Evolutionary conservation across 2,797 vertebrate species (phyloP), one percentile per base, ranked within the genome.

Genomic region (Leuciscus waleckii): DNA sequence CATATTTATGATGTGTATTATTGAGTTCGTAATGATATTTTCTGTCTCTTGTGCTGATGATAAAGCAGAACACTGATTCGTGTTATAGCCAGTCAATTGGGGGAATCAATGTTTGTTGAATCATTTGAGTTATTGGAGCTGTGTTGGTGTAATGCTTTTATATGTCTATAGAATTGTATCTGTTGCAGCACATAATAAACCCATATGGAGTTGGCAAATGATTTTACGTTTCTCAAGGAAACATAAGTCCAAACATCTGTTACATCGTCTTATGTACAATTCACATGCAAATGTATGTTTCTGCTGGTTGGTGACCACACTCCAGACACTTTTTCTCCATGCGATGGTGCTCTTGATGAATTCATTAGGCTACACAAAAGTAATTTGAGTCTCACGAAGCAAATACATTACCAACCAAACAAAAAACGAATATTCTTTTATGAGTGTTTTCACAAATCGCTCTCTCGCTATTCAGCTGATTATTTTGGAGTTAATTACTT

Each of bases 51-150:
- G 37, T 10, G 9, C 23, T 61, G 51, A 58, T 84, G 49, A 69
- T 77, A 43, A 77, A 43, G 39, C 46, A 68, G 49, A 16, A n/a
- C 61, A 68, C 56, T 43, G 70, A 75, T 86, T 61, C 56, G 16
- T 74, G 56, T 81, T 67, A 39, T 14, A 65, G 78, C 56, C 35
- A 29, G 58, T 75, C 46, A 37, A 73, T 16, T 71, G 63, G 35
- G 16, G 67, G 46, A 74, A 74, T 80, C 85, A 39, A 56, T 77
- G 63, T 82, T 81, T 70, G 23, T 26, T 68, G 23, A 78, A 69
- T 82, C 19, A 9, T n/a, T 71, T 65, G 69, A 81, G 69, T 65
- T 81, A 61, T 74, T 54, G 29, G 26, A 37, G 26, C 43, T 70
- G 46, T 79, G 37, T 37, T 41, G 21, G 13, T 69, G 49, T 43